phyloP scores from a whole-genome alignment of 2,113 vertebrate species.

The Marcusenius ussheri region DNA sequence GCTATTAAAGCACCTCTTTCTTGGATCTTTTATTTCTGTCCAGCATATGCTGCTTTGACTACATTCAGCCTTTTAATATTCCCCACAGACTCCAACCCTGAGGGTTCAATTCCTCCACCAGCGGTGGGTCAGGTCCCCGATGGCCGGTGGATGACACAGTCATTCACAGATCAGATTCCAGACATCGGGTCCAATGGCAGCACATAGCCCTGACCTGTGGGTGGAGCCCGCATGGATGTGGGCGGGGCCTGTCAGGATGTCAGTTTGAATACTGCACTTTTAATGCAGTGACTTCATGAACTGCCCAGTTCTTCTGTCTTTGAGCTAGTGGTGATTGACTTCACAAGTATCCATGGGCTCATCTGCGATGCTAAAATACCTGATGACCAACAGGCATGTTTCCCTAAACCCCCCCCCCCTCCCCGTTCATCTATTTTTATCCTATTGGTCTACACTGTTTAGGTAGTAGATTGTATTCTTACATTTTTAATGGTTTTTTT shows the following conservation, averaged over 20 bases:
- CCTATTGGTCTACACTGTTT: slow-evolving; percentile 12
- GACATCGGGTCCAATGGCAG: slow-evolving; percentile 44
- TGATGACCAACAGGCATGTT: neutral
- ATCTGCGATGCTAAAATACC: neutral
- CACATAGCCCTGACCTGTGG: neutral
- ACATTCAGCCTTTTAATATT: neutral
- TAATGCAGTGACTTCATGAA: neutral
- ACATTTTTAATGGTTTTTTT: slow-evolving; percentile 5
- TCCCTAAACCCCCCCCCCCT: neutral
- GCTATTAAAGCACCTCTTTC: neutral
- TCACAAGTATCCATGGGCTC: slow-evolving; percentile 29
- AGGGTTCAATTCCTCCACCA: slow-evolving; percentile 35
- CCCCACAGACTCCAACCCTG: slow-evolving; percentile 41
- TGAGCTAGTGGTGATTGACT: slow-evolving; percentile 31
- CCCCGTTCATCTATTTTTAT: neutral
- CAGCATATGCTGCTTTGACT: neutral
- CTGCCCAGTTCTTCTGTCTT: neutral
- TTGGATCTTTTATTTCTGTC: neutral
- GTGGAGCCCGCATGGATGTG: neutral
- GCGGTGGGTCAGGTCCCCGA: slow-evolving; percentile 60
- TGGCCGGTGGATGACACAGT: slow-evolving; percentile 77
- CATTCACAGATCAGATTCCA: slow-evolving; percentile 76
- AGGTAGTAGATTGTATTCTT: slow-evolving; percentile 15
- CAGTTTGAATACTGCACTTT: slow-evolving; percentile 50
- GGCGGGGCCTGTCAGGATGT: neutral